Evolutionary conservation across 2,797 vertebrate species (phyloP).

Genomic region (Peromyscus melanophrys): DNA sequence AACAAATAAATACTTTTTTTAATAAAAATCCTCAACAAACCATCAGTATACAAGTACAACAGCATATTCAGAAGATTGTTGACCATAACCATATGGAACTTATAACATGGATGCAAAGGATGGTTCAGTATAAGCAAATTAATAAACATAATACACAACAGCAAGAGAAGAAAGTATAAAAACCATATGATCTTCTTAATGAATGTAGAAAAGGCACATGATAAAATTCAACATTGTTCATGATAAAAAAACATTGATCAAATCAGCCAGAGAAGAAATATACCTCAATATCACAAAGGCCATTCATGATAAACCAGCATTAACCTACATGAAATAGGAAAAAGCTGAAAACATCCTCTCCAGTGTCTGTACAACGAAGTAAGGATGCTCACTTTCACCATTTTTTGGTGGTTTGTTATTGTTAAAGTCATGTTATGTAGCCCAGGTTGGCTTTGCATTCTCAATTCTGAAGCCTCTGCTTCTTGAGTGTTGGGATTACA

Average conservation of each 20-base stretch:
- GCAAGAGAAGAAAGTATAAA: background rate
- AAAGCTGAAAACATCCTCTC: background rate
- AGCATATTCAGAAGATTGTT: background rate
- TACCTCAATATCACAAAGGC: background rate
- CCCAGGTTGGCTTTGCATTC: background rate
- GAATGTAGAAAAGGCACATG: background rate
- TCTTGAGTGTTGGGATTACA: background rate
- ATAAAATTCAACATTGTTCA: background rate
- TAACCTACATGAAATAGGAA: background rate
- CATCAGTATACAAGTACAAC: background rate
- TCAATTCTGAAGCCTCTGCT: background rate
- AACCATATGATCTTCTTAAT: background rate
- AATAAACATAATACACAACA: background rate
- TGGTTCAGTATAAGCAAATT: background rate
- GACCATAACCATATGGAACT: too few relatives aligned
- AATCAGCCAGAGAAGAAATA: background rate
- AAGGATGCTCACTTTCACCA: background rate
- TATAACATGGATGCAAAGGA: background rate
- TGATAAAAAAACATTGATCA: constrained; percentile 18
- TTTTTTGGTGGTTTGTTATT: background rate
- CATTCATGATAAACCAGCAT: background rate
- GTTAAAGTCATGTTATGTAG: background rate
- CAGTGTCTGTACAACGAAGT: background rate
- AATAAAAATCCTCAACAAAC: background rate
- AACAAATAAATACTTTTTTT: background rate